These are phyloP conservation scores for Papilio glaucus DNA, from an alignment of 1,140 invertebrate genomes.

Conservation along the genomic window DNA sequence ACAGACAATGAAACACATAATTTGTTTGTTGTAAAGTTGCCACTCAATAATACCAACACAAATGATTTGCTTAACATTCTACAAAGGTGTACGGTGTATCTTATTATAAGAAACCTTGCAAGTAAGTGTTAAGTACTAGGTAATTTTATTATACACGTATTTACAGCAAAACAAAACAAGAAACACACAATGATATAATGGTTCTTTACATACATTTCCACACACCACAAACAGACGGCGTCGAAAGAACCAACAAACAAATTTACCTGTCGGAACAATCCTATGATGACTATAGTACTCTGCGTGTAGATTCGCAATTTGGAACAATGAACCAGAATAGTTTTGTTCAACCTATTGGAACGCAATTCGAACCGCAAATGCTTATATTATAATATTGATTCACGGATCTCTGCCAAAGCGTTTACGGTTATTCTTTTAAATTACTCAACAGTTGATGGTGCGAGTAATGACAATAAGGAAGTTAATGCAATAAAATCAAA, in stretches of 20 bases:
- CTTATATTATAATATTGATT: constrained; percentile 15
- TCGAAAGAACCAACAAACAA: neutral
- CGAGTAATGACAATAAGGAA: neutral
- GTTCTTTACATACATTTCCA: neutral
- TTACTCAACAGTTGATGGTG: neutral
- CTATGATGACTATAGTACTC: no score
- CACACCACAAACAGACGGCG: no score
- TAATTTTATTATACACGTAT: constrained; percentile 18
- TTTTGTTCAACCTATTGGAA: constrained; percentile 21
- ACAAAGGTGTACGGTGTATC: neutral
- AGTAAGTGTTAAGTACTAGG: constrained; percentile 28
- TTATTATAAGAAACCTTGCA: constrained; percentile 25
- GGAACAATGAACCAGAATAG: constrained; percentile 3
- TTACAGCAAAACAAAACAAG: constrained; percentile 17
- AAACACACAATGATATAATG: constrained; percentile 3
- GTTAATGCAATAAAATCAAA: neutral
- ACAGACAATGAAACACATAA: constrained; percentile 15
- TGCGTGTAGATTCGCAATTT: neutral
- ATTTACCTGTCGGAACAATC: neutral
- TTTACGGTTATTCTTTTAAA: constrained; percentile 8
- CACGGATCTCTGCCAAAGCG: neutral
- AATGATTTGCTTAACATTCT: constrained; percentile 22
- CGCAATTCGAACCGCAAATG: constrained; percentile 13
- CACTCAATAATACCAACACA: constrained; percentile 8
- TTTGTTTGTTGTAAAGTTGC: constrained; percentile 12